Evolutionary conservation across 2,888 invertebrate species (phyloP), one percentile per base, ranked within the genome.

Genomic region (Drosophila paramelanica): DNA sequence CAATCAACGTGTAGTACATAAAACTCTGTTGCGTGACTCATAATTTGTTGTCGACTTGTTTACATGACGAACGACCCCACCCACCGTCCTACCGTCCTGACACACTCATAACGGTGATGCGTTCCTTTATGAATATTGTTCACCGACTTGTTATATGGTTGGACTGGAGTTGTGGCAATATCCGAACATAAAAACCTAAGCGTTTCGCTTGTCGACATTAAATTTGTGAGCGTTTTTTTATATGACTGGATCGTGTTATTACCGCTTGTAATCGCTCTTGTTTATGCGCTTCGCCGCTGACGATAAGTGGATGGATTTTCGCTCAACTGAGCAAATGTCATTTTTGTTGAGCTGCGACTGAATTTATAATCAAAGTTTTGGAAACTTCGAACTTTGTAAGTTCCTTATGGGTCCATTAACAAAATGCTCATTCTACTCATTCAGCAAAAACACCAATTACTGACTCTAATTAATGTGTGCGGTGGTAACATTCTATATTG

Each of bases 171-270:
- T 53, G 55, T 65, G 67, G 39, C 43, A 45, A 66, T 13, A 49
- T 50, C 43, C 27, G 41, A 20, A 8, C 79, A 74, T 86, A 83
- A 86, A 82, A 82, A 66, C 65, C 65, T 67, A 81, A 85, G 66
- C 77, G 71, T 60, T 79, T 65, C 64, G 59, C 78, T 57, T 47
- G 52, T 42, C 43, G 59, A 59, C 81, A 75, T 85, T 76, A 86
- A 83, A 82, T 86, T 83, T 78, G 83, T 77, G 60, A 52, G 66
- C 61, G 23, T 67, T 38, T 50, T 79, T 84, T 86, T 83, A 83
- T 83, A 83, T 69, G 83, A 62, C 74, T 79, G 74, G 64, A 81
- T 83, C 83, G 88, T 83, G 83, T 87, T 81, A 87, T 84, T 79
- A 79, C 83, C 77, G 50, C 67, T 52, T 86, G 87, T 82, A 83